Evolutionary conservation across 1,140 invertebrate genomes (phyloP), one percentile per base, ranked within the genome.

Genomic region (Leptinotarsa texana): DNA sequence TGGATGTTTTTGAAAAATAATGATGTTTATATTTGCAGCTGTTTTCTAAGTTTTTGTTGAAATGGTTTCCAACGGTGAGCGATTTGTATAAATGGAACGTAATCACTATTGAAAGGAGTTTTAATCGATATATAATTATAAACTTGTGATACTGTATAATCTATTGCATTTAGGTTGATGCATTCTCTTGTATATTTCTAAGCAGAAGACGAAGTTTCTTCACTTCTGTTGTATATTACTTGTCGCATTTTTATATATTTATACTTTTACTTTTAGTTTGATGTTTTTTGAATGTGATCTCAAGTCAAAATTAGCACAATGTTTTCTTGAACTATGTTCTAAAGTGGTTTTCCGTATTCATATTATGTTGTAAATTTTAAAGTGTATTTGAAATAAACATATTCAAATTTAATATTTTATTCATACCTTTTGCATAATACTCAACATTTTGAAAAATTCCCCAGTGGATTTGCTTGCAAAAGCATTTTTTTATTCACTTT

Each of bases 301-400:
- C 81, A 79, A 80, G 73, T 79, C 76, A 79, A 82, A 80, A 82
- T 80, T 81, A 77, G 77, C 80, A 82, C 78, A 79, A 80, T 72
- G 67, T 76, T 75, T 79, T 77, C 72, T 62, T 73, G 75, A 74
- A 63, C 51, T 76, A 74, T 76, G 74, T 76, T 75, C 18, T 62
- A 77, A 79, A 73, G 63, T 73, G 68, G 73, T 73, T 79, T 74
- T 67, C 71, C 71, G 78, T 72, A 75, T 75, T 74, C 15, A 57
- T 65, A 77, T 81, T 81, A 73, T 71, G 80, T 81, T 81, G 74
- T 76, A 79, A 76, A 80, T 80, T 81, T 77, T 80, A 80, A 77
- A 79, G 74, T 81, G 80, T 81, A 81, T 79, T 81, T 80, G 75
- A 79, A 81, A 80, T 79, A 79, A 81, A 81, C 71, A 79, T 72